Evolutionary conservation across 2,113 vertebrate species (phyloP).

Genomic region (Orthonyx spaldingii): DNA sequence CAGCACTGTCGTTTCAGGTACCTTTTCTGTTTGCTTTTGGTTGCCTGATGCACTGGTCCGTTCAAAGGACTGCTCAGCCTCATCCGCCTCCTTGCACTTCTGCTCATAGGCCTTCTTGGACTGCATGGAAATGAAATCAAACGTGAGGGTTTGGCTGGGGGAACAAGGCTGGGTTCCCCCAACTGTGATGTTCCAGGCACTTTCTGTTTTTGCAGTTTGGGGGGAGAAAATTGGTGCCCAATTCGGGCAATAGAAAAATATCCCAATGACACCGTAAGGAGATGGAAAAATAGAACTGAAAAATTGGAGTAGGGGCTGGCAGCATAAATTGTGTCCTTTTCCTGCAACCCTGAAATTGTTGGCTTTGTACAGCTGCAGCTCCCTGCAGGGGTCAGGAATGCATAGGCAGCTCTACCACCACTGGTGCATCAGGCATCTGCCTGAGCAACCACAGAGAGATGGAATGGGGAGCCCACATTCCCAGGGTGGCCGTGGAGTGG

Average conservation of each 20-base stretch:
- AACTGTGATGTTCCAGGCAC: neutral
- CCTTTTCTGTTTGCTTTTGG: conserved; percentile 90
- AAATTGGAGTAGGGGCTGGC: neutral
- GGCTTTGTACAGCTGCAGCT: neutral
- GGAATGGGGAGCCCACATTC: fast-evolving
- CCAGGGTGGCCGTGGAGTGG: neutral
- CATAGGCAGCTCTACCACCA: neutral
- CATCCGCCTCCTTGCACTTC: conserved; percentile 87
- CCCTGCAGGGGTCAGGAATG: neutral
- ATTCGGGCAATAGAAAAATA: neutral
- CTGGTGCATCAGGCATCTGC: neutral
- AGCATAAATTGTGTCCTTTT: neutral
- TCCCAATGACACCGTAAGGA: fast-evolving
- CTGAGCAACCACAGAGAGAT: fast-evolving
- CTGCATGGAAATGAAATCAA: conserved; percentile 55
- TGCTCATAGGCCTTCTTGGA: conserved; percentile 88
- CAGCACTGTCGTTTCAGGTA: neutral
- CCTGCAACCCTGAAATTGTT: neutral
- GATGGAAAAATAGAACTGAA: neutral
- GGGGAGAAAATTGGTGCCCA: neutral
- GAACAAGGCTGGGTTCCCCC: neutral
- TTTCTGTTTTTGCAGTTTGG: neutral
- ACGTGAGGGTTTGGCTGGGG: neutral
- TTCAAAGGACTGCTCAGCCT: conserved; percentile 80
- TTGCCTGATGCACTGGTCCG: conserved; percentile 72